Conservation (phyloP, 1,140 invertebrate species). For the Trichoplusia ni region DNA sequence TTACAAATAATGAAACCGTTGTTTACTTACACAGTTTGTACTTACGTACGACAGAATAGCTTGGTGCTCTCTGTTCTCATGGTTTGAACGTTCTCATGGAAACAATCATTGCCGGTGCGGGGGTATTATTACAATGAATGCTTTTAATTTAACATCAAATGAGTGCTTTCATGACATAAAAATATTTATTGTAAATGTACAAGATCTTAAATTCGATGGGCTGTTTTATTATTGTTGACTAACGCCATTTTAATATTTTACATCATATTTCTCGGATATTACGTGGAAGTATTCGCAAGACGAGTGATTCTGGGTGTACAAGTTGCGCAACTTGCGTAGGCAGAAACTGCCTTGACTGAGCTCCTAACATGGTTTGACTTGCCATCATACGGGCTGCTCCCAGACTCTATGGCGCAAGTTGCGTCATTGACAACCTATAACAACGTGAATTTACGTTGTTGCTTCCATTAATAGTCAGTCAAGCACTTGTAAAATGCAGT, state of each 20-base stretch:
- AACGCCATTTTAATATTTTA: no score
- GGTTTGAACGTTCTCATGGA: slow-evolving; percentile 58
- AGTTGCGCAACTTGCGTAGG: slow-evolving; percentile 33
- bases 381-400: slow-evolving; percentile 17
- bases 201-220: background rate
- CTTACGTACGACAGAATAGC: slow-evolving; percentile 44
- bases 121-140: slow-evolving; percentile 54
- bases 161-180: slow-evolving; percentile 35
- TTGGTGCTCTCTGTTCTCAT: slow-evolving; percentile 58
- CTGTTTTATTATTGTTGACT: no score
- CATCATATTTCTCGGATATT: background rate
- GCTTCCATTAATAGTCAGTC: no score
- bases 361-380: slow-evolving; percentile 35
- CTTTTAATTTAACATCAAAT: slow-evolving; percentile 54
- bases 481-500: no score
- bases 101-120: slow-evolving; percentile 64
- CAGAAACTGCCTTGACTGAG: slow-evolving; percentile 30
- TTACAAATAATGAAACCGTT: slow-evolving; percentile 21
- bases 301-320: background rate
- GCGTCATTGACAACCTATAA: slow-evolving; percentile 9
- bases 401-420: slow-evolving; percentile 32
- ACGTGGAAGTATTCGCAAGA: background rate
- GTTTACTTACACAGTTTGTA: slow-evolving; percentile 37
- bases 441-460: no score
- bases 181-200: background rate